Conservation (phyloP, 2,113 vertebrate species). For the Uria lomvia region DNA sequence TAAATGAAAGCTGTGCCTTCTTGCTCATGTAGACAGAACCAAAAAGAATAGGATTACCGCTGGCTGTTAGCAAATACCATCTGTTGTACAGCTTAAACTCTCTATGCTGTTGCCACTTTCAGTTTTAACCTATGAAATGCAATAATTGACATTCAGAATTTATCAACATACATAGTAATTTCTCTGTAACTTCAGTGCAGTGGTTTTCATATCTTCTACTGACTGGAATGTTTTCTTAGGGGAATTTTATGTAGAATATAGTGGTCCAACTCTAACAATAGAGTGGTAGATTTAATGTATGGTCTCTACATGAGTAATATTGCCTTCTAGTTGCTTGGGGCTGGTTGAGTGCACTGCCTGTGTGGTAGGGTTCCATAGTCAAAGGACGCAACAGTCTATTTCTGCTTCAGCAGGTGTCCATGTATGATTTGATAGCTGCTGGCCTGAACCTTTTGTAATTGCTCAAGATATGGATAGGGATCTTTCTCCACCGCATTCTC, state of each 20-base stretch:
- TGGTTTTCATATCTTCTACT: neutral
- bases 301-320: rapidly evolving
- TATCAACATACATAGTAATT: rapidly evolving
- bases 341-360: neutral
- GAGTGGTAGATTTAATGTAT: neutral
- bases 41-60: neutral
- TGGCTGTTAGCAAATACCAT: neutral
- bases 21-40: neutral
- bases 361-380: neutral
- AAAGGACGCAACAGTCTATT: neutral
- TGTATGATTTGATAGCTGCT: neutral
- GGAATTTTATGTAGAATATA: neutral
- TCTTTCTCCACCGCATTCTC: neutral
- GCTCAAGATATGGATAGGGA: neutral
- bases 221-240: neutral
- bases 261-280: neutral
- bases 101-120: neutral
- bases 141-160: neutral
- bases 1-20: neutral
- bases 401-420: neutral
- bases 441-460: neutral
- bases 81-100: neutral
- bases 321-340: neutral
- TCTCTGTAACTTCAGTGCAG: neutral
- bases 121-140: neutral